These are phyloP conservation scores for Platypus cylindrus DNA, from an alignment of 2,888 invertebrate genomes.

Conservation along the genomic window DNA sequence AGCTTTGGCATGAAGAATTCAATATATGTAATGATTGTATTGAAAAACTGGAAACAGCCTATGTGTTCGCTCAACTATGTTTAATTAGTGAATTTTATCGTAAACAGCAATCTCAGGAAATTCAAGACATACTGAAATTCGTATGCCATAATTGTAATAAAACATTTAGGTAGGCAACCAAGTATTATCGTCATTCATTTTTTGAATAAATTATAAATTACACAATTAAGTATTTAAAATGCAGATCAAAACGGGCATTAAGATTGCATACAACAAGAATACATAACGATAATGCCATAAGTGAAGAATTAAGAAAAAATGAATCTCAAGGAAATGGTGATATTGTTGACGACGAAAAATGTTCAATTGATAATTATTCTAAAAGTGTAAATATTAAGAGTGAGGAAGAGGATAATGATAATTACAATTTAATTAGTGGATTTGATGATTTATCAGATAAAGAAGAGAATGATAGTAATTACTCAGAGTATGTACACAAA, in stretches of 20 bases:
- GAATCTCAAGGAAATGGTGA: constrained; percentile 1
- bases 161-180: constrained; percentile 12
- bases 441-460: constrained; percentile 5
- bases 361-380: background rate
- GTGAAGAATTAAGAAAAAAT: constrained; percentile 1
- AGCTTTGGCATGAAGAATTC: constrained; percentile 18
- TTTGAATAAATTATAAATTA: constrained; percentile 4
- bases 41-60: constrained; percentile 16
- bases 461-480: constrained; percentile 1
- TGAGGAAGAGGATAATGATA: constrained; percentile 1
- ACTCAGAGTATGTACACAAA: background rate
- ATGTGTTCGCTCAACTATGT: constrained; percentile 19
- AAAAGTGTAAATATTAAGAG: background rate
- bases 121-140: no score
- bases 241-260: constrained; percentile 19
- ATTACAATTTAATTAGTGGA: constrained; percentile 1
- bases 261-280: constrained; percentile 20
- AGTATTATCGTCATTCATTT: background rate
- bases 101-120: constrained; percentile 13
- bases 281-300: constrained; percentile 12
- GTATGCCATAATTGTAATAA: constrained; percentile 10
- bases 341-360: background rate
- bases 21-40: constrained; percentile 20
- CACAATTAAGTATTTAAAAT: constrained; percentile 8
- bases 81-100: constrained; percentile 18